Percentiles rank a stretch among this genome's conserved stretches.
Conservation (phyloP, 2,888 invertebrate species). For the Ceramica pisi region DNA sequence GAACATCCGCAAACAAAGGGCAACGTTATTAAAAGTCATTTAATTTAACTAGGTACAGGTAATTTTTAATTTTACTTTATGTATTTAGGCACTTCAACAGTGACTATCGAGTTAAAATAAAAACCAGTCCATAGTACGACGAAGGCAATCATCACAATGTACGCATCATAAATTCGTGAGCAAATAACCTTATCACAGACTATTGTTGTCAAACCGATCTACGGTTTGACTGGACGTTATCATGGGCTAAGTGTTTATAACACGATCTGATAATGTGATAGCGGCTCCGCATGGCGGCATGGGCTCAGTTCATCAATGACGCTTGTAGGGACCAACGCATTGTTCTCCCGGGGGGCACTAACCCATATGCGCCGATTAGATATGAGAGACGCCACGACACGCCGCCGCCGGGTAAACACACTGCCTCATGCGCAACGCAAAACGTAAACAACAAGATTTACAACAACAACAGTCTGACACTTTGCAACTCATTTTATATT, state of each 20-base stretch:
- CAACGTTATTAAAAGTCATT: constrained; percentile 32
- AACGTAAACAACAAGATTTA: constrained; percentile 68
- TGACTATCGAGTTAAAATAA: constrained; percentile 9
- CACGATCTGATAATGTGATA: constrained; percentile 58
- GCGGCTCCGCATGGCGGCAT: constrained; percentile 52
- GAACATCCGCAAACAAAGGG: constrained; percentile 52
- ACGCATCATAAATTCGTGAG: constrained; percentile 32
- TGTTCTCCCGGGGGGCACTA: constrained; percentile 89
- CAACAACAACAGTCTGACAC: constrained; percentile 57
- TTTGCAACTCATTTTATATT: constrained; percentile 52
- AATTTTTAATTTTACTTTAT: constrained; percentile 26
- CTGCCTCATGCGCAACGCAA: constrained; percentile 72
- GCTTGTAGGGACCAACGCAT: constrained; percentile 87
- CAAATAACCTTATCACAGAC: constrained; percentile 34
- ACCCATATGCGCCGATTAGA: constrained; percentile 89
- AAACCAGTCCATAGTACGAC: neutral
- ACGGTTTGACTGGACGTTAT: constrained; percentile 47
- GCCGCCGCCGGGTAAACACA: constrained; percentile 75
- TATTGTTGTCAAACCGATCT: constrained; percentile 35
- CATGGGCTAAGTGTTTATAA: constrained; percentile 42
- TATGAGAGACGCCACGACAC: constrained; percentile 78
- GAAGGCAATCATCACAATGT: constrained; percentile 16
- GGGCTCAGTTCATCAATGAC: constrained; percentile 58
- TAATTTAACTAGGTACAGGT: constrained; percentile 16
- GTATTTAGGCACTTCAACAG: constrained; percentile 15